These are phyloP conservation scores for Halichoerus grypus DNA, from an alignment of 2,113 vertebrate genomes.

Conservation along the genomic window DNA sequence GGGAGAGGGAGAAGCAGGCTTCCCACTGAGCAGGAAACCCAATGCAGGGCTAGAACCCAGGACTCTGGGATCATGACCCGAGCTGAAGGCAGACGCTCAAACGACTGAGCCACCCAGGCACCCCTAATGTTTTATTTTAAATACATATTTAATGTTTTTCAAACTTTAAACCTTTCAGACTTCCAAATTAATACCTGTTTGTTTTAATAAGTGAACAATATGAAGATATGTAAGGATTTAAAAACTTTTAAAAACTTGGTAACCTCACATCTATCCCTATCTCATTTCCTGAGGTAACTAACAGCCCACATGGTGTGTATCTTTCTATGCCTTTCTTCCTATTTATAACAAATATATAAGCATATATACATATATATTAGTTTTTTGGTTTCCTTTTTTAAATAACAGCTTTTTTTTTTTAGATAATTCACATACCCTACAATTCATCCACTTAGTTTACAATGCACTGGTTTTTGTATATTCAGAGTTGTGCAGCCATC, in stretches of 20 bases:
- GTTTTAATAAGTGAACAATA: not conserved
- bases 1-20: no score
- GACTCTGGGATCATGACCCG: no score
- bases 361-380: not conserved
- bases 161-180: not conserved
- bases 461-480: not conserved
- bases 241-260: not conserved
- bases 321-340: not conserved
- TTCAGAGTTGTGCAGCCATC: not conserved
- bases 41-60: no score
- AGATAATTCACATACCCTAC: not conserved
- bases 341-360: not conserved
- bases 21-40: no score
- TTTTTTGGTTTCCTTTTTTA: not conserved
- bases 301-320: not conserved
- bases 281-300: not conserved
- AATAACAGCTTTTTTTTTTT: not conserved
- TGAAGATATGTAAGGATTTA: slow-evolving; percentile 3
- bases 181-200: not conserved
- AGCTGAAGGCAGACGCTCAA: no score
- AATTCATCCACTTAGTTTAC: not conserved
- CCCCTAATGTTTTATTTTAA: not conserved
- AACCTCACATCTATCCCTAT: not conserved
- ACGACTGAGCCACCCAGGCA: no score
- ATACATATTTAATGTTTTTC: not conserved